Percentiles rank a stretch among this genome's conserved stretches.
phyloP scores from a whole-genome alignment of 2,113 vertebrate species.

The Varanus komodoensis region DNA sequence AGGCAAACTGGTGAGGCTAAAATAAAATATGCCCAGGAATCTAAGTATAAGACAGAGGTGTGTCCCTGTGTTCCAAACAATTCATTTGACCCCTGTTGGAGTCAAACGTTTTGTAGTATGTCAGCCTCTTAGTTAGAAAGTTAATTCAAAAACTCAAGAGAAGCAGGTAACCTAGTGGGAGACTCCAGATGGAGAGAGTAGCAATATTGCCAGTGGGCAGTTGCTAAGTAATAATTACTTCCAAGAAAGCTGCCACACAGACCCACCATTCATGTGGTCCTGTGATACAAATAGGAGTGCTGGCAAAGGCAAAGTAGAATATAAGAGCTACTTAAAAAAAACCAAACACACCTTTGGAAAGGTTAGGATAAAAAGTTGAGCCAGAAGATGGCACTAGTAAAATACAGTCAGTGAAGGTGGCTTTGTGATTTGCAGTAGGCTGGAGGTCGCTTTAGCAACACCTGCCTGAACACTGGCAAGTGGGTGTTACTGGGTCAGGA shows the following conservation, averaged over 20 bases:
- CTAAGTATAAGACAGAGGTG: too few species aligned
- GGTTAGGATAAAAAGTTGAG: neutral
- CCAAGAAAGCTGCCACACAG: neutral
- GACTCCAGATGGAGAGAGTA: too few species aligned
- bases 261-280: neutral
- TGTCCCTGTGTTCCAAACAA: too few species aligned
- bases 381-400: constrained; percentile 18
- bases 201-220: neutral
- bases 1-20: too few species aligned
- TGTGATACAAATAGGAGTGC: neutral
- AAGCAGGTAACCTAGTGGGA: too few species aligned
- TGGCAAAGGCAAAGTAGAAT: neutral
- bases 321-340: neutral
- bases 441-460: constrained; percentile 2
- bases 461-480: neutral
- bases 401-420: neutral
- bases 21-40: too few species aligned
- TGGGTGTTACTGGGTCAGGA: neutral
- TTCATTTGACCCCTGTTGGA: too few species aligned
- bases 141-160: too few species aligned
- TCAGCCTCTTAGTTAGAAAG: too few species aligned
- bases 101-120: too few species aligned
- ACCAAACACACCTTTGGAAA: neutral
- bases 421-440: neutral
- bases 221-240: neutral